These are phyloP conservation scores for Pandemis heparana DNA, from an alignment of 2,888 invertebrate species.

Conservation along the genomic window DNA sequence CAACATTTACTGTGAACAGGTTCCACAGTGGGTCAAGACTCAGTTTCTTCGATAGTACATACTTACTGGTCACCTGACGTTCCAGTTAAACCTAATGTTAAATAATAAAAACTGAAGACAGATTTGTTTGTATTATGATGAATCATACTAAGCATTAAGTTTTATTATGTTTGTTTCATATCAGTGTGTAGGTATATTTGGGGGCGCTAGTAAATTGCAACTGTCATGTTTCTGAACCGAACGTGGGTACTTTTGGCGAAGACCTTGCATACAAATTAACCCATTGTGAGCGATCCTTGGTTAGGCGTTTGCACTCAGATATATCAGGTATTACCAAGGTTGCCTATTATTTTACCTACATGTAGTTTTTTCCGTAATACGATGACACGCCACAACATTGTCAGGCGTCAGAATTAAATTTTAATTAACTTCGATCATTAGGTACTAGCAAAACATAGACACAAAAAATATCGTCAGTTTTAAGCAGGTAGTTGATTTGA, in stretches of 20 bases:
- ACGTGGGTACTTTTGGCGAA: conserved; percentile 74
- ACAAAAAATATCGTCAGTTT: conserved; percentile 20
- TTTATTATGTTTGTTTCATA: conserved; percentile 45
- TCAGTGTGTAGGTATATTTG: conserved; percentile 50
- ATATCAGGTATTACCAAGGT: conserved; percentile 37
- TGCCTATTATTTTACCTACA: conserved; percentile 22
- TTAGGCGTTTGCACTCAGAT: conserved; percentile 51
- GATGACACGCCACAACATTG: not conserved
- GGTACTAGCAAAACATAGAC: conserved; percentile 12
- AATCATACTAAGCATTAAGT: conserved; percentile 31
- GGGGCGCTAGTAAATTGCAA: conserved; percentile 71
- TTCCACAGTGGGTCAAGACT: too few species aligned
- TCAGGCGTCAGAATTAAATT: conserved; percentile 22
- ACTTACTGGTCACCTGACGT: too few species aligned
- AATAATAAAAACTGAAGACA: not conserved
- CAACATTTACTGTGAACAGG: too few species aligned
- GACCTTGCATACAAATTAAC: conserved; percentile 71
- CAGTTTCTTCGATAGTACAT: too few species aligned
- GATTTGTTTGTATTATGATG: conserved; percentile 17
- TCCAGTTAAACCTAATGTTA: too few species aligned
- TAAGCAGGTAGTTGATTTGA: conserved; percentile 7
- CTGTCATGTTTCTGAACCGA: conserved; percentile 62
- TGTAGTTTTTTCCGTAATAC: conserved; percentile 26
- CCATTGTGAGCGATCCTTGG: conserved; percentile 70
- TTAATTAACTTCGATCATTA: conserved; percentile 37